Base-by-base conservation (phyloP, 2,113 vertebrate genomes). In the Spea multiplicata region DNA sequence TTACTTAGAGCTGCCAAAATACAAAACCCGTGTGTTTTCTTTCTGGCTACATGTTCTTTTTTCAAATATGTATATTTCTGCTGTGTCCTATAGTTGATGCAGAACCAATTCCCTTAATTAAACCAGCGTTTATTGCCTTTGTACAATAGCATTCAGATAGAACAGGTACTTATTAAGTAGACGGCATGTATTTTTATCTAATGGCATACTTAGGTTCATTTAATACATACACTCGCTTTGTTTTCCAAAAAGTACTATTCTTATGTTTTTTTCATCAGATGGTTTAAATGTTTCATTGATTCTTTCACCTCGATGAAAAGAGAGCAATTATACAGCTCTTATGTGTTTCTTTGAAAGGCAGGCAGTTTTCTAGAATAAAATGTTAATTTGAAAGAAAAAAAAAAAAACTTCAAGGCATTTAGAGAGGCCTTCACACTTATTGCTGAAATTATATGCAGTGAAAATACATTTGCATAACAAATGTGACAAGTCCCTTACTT, bases 401-500 rank as follows among this genome's bases (percentile, higher is more conserved):
- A 88, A 86, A 82, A 86, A 88, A 88, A 88, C 84, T 88, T 85
- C 70, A 80, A 87, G 86, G 85, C 82, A 2, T 86, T 89, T 76
- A 78, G 82, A 89, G 86, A 89, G 76, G 81, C 47, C 0, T 83
- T 87, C 82, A 84, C 83, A 84, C 81, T 83, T 86, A 86, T 73
- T 88, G 84, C 84, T 84, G 86, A 90, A 91, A 90, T 87, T 84
- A 85, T 83, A 87, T 0, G 0, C 82, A 82, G 85, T 71, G 77
- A 84, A 81, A 69, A 79, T 81, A 81, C 81, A 90, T 90, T 91
- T 90, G 87, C 90, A 90, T 87, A 90, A 90, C 85, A 90, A 90
- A 88, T 89, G 84, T 86, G 88, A 89, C 88, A 89, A 85, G 86
- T 87, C 86, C 82, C 86, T 89, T 90, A 87, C 86, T 91, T 90